Base-by-base conservation (phyloP, 2,113 vertebrate species). In the Sakesphorus luctuosus region DNA sequence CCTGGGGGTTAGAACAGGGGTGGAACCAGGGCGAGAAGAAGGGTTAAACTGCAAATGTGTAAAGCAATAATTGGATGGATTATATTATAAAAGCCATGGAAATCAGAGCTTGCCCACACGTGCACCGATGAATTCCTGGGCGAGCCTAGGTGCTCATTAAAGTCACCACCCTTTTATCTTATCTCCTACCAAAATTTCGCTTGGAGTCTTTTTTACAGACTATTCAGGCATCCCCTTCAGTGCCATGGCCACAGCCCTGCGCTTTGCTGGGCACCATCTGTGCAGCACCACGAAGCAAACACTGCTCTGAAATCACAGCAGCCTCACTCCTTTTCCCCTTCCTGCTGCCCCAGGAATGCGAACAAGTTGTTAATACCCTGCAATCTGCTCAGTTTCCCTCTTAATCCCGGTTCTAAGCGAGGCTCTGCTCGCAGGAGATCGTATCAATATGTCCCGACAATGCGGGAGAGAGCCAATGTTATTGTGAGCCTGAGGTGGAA, bases 401-500 rank as follows among this genome's bases (percentile, higher is more conserved):
- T 58, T 71, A 84, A 94, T 89, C 90, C 86, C 3, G 71, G 33
- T 14, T 29, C n/a, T 40, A 89, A 85, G 84, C 75, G 6, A 76
- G 87, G 83, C 89, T 84, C 77, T 6, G 36, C 92, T 95, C 4
- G 19, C 71, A 92, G 92, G 95, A 82, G 82, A 63, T 84, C 49
- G 20, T 77, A 86, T 93, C 95, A 93, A 20, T 92, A 36, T 66
- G 66, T 84, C 94, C 75, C 89, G 40, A 66, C 92, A 69, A 55
- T 2, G 52, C 25, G 17, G 87, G 59, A 40, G 12, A 90, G 93
- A 96, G 96, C 77, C 96, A 59, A 11, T 65, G 97, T 95, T 79
- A 89, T 28, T 95, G 93, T 94, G 97, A 96, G 87, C 93, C 75
- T 5, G 69, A 79, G 92, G 95, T 53, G 94, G 93, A 85, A 74